phyloP scores from a whole-genome alignment of 2,888 invertebrate genomes.

The Platerodrilus igneus region DNA sequence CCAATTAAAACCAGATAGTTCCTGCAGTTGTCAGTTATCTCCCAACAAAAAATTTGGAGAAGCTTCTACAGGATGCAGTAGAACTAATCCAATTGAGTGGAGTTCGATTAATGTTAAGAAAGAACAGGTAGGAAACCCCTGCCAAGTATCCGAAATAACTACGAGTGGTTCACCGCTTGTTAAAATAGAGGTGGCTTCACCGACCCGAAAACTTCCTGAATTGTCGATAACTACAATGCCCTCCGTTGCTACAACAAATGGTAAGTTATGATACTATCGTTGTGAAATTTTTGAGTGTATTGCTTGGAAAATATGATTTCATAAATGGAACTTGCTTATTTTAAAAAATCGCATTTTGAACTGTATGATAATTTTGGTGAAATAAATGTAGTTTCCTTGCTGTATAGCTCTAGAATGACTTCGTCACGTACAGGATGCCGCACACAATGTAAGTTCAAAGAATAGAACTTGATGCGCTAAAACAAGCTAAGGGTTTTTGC shows the following conservation, averaged over 20 bases:
- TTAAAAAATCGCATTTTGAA: too few species aligned
- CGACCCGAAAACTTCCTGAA: slow-evolving; percentile 47
- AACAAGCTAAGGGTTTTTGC: too few species aligned
- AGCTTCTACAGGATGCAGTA: slow-evolving; percentile 55
- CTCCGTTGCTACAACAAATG: slow-evolving; percentile 38
- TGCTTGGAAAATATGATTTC: too few species aligned
- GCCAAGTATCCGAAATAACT: slow-evolving; percentile 58
- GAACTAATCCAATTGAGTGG: slow-evolving; percentile 66
- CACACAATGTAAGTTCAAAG: too few species aligned
- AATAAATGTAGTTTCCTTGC: too few species aligned
- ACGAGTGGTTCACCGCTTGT: slow-evolving; percentile 55
- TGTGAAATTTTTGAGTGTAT: too few species aligned
- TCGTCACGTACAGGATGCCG: too few species aligned
- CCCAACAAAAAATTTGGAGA: slow-evolving; percentile 31
- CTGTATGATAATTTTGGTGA: too few species aligned
- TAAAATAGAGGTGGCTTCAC: slow-evolving; percentile 64
- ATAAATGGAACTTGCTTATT: too few species aligned
- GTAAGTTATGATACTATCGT: too few species aligned
- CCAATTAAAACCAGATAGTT: slow-evolving; percentile 36
- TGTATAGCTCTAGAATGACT: too few species aligned
- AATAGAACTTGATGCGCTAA: too few species aligned
- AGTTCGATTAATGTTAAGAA: slow-evolving; percentile 59
- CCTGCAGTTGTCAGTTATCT: slow-evolving; percentile 35
- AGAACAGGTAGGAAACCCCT: slow-evolving; percentile 56
- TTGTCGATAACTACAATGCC: slow-evolving; percentile 31